Base-by-base conservation (phyloP, 2,113 vertebrate species). In the Blennius ocellaris region DNA sequence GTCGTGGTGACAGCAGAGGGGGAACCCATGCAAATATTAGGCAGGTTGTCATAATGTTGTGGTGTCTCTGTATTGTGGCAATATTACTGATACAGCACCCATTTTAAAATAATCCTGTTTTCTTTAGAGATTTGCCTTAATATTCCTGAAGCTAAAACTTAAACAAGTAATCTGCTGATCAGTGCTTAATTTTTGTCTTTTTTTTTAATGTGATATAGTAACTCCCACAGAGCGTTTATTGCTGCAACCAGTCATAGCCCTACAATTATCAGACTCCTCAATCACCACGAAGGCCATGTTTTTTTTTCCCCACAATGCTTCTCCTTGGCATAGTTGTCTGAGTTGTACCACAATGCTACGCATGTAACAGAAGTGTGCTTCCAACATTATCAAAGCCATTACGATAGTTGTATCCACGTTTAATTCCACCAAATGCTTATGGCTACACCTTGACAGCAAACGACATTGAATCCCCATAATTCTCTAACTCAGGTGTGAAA, bases 391-490 rank as follows among this genome's bases (percentile, higher is more conserved):
- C 8, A 55, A 7, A 15, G 14, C 55, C 63, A 11, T 52, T 8
- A 21, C 1, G 12, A 47, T 14, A 51, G 4, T 60, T 57, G 7
- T 9, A 53, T 45, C 11, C 16, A 69, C n/a, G 16, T 6, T n/a
- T 50, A 38, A 45, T 37, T 40, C 7, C 4, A n/a, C 6, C 36
- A 11, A 36, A 49, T 8, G 41, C 43, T 50, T 41, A 14, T 56
- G 62, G 36, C 41, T 60, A 45, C 53, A 73, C 16, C 45, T 52
- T 57, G 56, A 76, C 37, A 80, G 17, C 11, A 66, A 53, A 55
- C 54, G 30, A 78, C 14, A 56, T 70, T 58, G 53, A 16, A 65
- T 75, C 30, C 36, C 63, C 44, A 67, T 36, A 70, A 70, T 21
- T 16, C 41, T 17, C 2, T 5, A 72, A 66, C 54, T 16, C 17